Evolutionary conservation across 2,888 invertebrate species (phyloP).

Genomic region (Congeria kusceri): DNA sequence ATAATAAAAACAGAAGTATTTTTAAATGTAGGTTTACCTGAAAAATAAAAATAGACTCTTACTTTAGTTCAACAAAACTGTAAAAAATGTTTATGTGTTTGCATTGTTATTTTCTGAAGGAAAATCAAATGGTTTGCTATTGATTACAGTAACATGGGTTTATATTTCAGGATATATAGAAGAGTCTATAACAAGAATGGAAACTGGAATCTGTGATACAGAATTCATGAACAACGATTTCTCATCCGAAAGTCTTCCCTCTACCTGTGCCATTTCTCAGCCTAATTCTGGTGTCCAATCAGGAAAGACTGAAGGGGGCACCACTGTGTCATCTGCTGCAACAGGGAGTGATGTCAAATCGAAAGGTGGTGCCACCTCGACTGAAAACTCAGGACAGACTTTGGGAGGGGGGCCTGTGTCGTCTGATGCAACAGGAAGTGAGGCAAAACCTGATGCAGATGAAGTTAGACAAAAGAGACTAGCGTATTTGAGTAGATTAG

Average conservation of each 20-base stretch:
- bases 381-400: background rate
- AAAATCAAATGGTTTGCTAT: too few species aligned
- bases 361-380: background rate
- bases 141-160: background rate
- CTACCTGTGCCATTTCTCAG: background rate
- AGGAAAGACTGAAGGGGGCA: background rate
- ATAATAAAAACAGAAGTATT: too few species aligned
- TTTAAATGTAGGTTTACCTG: too few species aligned
- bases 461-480: conserved; percentile 77
- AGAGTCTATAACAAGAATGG: conserved; percentile 55
- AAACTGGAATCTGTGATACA: conserved; percentile 28
- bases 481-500: conserved; percentile 69
- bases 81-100: too few species aligned
- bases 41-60: too few species aligned
- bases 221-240: conserved; percentile 2
- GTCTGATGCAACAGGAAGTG: conserved; percentile 15
- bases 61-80: too few species aligned
- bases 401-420: conserved; percentile 11
- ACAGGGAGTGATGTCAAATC: background rate
- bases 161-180: conserved; percentile 59
- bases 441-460: conserved; percentile 53
- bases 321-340: background rate
- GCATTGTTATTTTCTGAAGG: too few species aligned
- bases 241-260: background rate
- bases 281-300: background rate